Evolutionary conservation across 1,140 invertebrate species (phyloP).

Genomic region (Stegodyphus dumicola): DNA sequence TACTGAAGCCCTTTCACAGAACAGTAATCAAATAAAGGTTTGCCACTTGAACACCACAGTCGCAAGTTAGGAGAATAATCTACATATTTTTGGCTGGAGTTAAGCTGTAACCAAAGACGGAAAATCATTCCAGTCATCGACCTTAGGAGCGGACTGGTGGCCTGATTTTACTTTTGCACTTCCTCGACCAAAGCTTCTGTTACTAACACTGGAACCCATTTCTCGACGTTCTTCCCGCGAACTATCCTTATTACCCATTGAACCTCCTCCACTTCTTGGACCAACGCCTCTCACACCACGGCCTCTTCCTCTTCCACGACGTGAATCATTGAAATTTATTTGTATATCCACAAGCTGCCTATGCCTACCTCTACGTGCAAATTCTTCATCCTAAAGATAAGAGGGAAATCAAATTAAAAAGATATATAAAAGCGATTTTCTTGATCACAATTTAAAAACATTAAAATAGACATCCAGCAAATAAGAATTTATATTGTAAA

Average conservation of each 20-base stretch:
- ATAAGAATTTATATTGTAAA: no score
- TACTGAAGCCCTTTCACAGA: not conserved
- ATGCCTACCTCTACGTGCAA: constrained; percentile 85
- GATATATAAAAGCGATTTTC: no score
- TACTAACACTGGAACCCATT: constrained; percentile 10
- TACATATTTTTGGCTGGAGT: constrained; percentile 56
- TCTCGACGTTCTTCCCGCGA: constrained; percentile 61
- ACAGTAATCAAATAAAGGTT: constrained; percentile 48
- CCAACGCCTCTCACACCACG: constrained; percentile 63
- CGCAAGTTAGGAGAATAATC: constrained; percentile 37
- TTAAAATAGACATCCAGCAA: no score
- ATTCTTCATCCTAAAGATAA: constrained; percentile 68
- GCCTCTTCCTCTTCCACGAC: constrained; percentile 74
- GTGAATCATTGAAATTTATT: constrained; percentile 86
- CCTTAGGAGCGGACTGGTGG: constrained; percentile 83
- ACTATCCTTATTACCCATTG: constrained; percentile 60
- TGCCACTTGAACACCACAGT: constrained; percentile 22
- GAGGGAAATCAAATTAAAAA: not conserved
- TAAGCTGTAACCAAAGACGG: constrained; percentile 79
- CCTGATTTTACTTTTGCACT: constrained; percentile 61
- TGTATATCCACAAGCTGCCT: constrained; percentile 89
- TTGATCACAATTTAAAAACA: no score
- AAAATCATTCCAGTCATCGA: constrained; percentile 95
- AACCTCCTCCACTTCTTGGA: constrained; percentile 64
- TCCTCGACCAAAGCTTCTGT: constrained; percentile 51